Evolutionary conservation across 2,113 vertebrate genomes (phyloP).

Genomic region (Megalops atlanticus): DNA sequence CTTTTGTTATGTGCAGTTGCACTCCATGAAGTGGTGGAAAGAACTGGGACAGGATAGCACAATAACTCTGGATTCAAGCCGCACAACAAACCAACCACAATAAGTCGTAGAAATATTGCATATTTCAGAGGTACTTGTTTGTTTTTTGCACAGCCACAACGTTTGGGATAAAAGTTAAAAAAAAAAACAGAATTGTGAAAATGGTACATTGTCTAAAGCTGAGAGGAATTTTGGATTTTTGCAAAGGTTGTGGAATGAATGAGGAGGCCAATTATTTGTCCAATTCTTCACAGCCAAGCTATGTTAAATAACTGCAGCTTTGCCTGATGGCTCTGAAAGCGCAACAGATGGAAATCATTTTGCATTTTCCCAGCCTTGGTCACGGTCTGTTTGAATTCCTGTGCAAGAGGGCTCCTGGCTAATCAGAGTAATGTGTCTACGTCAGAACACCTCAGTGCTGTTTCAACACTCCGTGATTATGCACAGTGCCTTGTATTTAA

Average conservation of each 20-base stretch:
- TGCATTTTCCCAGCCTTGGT: background rate
- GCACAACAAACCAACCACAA: background rate
- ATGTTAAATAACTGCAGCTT: slow-evolving; percentile 1
- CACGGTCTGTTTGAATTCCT: background rate
- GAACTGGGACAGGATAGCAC: background rate
- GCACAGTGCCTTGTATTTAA: background rate
- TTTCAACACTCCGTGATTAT: background rate
- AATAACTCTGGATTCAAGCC: background rate
- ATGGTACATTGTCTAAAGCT: background rate
- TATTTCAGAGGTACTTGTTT: background rate
- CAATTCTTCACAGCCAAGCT: background rate
- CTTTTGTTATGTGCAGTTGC: background rate
- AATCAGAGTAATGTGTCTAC: background rate
- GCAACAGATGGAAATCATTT: slow-evolving; percentile 5
- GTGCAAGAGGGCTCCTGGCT: background rate
- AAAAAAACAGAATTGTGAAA: background rate
- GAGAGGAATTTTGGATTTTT: background rate
- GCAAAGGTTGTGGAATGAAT: background rate
- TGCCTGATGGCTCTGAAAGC: background rate
- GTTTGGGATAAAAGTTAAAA: background rate
- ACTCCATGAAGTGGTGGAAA: background rate
- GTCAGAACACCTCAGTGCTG: background rate
- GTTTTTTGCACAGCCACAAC: background rate
- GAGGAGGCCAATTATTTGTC: background rate
- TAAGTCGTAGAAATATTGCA: background rate